Conservation (phyloP, 2,113 vertebrate species). For the Myotis yumanensis region DNA sequence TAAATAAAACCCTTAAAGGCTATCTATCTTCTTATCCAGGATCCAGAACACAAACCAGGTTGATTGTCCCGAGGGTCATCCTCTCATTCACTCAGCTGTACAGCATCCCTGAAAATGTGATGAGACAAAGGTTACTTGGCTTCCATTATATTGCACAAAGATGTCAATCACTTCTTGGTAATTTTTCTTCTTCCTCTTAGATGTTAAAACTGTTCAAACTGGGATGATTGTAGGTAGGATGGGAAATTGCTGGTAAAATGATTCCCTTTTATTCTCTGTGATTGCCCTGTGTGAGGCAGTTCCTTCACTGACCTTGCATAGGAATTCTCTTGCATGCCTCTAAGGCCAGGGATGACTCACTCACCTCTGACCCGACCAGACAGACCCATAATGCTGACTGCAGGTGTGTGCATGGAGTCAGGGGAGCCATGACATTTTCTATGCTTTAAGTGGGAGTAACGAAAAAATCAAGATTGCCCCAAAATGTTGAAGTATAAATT, state of each 20-base stretch:
- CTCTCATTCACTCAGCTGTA: background rate
- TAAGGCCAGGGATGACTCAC: conserved; percentile 5
- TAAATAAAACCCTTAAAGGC: background rate
- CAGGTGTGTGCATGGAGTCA: background rate
- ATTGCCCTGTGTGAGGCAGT: background rate
- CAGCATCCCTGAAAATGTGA: background rate
- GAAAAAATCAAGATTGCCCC: background rate
- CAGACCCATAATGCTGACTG: background rate
- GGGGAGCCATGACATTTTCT: background rate
- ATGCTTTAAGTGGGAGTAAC: background rate
- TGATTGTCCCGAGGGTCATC: background rate
- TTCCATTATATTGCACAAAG: background rate
- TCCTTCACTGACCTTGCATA: conserved; percentile 25
- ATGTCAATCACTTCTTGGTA: background rate
- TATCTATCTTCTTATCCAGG: background rate
- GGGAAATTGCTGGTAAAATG: background rate
- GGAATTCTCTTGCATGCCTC: background rate
- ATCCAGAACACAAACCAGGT: background rate
- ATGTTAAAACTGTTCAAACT: background rate
- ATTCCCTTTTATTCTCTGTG: background rate
- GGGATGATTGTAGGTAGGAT: background rate
- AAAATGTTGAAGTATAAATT: background rate
- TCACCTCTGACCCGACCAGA: conserved; percentile 32
- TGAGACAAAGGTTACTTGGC: background rate
- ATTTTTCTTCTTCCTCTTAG: background rate